phyloP scores from a whole-genome alignment of 2,888 invertebrate species.

The Amitus sp. region DNA sequence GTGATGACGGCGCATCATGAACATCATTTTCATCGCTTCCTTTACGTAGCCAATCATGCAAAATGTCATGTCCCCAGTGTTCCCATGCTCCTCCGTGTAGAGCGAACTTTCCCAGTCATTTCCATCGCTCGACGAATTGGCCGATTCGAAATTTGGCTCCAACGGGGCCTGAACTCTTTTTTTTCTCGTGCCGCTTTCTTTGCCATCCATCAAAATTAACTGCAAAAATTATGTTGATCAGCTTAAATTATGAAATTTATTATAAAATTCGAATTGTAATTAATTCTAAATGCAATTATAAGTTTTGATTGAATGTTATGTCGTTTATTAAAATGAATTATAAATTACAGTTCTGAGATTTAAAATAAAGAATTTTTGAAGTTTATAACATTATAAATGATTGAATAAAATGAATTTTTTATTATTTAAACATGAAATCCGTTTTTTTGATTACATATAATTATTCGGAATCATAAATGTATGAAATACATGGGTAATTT shows the following conservation, averaged over 20 bases:
- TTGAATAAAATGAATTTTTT: too few species aligned
- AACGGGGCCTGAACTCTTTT: constrained; percentile 42
- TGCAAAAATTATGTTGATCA: constrained; percentile 17
- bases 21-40: constrained; percentile 91
- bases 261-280: too few species aligned
- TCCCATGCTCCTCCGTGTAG: constrained; percentile 67
- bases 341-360: too few species aligned
- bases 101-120: constrained; percentile 50
- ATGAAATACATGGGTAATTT: too few species aligned
- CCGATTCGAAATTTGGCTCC: constrained; percentile 29
- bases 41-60: constrained; percentile 86
- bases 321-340: not conserved
- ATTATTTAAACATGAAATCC: too few species aligned
- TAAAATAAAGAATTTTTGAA: too few species aligned
- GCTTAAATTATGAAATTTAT: not conserved
- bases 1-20: constrained; percentile 87
- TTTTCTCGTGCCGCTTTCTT: constrained; percentile 50
- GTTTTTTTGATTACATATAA: too few species aligned
- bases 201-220: constrained; percentile 59
- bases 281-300: too few species aligned
- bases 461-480: too few species aligned
- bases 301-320: too few species aligned
- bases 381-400: too few species aligned
- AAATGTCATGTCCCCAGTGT: constrained; percentile 84
- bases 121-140: constrained; percentile 43